Base-by-base conservation (phyloP, 2,113 vertebrate species). In the Ifrita kowaldi region DNA sequence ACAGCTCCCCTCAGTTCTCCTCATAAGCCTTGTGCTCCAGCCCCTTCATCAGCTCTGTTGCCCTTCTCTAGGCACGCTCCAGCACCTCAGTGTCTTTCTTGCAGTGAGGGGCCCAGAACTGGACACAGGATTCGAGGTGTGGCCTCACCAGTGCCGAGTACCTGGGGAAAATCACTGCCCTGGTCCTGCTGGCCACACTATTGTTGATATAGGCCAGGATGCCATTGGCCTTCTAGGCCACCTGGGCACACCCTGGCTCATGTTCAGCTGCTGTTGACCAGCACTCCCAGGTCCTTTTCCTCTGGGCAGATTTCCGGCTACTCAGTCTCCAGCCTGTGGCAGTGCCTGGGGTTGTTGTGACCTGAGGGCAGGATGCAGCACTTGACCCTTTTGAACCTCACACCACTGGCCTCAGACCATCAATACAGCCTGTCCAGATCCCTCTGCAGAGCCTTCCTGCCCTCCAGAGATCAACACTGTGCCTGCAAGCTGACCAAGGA, bases 241-340 rank as follows among this genome's bases (percentile, higher is more conserved):
- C 22, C 27, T 39, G 68, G 33, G 16, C 18, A 64, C 26, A n/a
- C 9, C 0, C 27, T 50, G 50, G 11, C 12, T 44, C 35, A 44
- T 13, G 22, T 64, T 64, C 50, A 49, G 26, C 17, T 47, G 35
- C 42, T 24, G 3, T 28, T 1, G 3, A 28, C 12, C 44, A 65
- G 68, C 33, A 59, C 0, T 0, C 7, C 18, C 27, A 37, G 15
- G 33, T 65, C 19, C 33, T 44, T 65, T 89, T 52, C 44, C 2
- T 0, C 18, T 15, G 10, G 42, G 12, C 6, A 57, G 12, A 14
- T 59, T 65, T 5, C 10, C 32, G 33, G 28, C 9, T 10, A 18
- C 50, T 56, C 41, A 47, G 14, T 7, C 30, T 16, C 13, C 17
- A 42, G 35, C 32, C 21, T 15, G 17, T 6, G 35, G 17, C 4